Percentiles rank a stretch among this genome's conserved stretches.
Evolutionary conservation across 1,140 invertebrate species (phyloP).

Genomic region (Meteorus sp.): DNA sequence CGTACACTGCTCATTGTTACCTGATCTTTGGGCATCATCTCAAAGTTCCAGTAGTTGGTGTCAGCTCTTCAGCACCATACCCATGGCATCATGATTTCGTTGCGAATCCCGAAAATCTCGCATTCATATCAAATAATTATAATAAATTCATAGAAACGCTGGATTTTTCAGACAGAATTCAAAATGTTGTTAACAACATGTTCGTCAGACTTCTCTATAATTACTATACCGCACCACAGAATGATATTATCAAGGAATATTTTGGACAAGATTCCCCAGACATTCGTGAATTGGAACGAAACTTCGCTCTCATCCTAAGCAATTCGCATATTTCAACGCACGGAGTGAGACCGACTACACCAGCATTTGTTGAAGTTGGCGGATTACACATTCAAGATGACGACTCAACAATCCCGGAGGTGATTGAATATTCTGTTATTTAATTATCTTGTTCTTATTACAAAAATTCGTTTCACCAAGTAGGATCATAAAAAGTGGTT

Average conservation of each 20-base stretch:
- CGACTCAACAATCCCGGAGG: not conserved
- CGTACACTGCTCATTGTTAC: slow-evolving; percentile 37
- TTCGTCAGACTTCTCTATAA: slow-evolving; percentile 32
- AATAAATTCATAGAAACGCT: slow-evolving; percentile 59
- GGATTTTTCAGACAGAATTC: slow-evolving; percentile 63
- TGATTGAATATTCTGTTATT: slow-evolving; percentile 47
- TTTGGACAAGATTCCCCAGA: slow-evolving; percentile 49
- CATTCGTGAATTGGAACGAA: slow-evolving; percentile 52
- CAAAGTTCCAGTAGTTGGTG: slow-evolving; percentile 62
- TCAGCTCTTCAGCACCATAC: slow-evolving; percentile 62
- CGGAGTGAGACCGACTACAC: slow-evolving; percentile 55
- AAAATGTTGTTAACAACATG: slow-evolving; percentile 50
- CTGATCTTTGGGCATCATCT: slow-evolving; percentile 58
- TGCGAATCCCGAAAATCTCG: slow-evolving; percentile 65
- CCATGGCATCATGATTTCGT: slow-evolving; percentile 67
- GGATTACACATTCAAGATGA: no score
- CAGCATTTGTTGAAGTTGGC: slow-evolving; percentile 65
- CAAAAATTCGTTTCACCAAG: no score
- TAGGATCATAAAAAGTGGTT: slow-evolving; percentile 67
- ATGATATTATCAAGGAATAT: slow-evolving; percentile 45
- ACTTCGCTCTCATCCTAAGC: slow-evolving; percentile 59
- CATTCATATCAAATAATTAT: slow-evolving; percentile 65
- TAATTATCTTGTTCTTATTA: no score
- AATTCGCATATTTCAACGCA: slow-evolving; percentile 63
- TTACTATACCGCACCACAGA: slow-evolving; percentile 33